A percentile compares a stretch with the other conserved stretches of the same genome.
Conservation (phyloP, 2,797 vertebrate genomes). For the Vireo griseus region DNA sequence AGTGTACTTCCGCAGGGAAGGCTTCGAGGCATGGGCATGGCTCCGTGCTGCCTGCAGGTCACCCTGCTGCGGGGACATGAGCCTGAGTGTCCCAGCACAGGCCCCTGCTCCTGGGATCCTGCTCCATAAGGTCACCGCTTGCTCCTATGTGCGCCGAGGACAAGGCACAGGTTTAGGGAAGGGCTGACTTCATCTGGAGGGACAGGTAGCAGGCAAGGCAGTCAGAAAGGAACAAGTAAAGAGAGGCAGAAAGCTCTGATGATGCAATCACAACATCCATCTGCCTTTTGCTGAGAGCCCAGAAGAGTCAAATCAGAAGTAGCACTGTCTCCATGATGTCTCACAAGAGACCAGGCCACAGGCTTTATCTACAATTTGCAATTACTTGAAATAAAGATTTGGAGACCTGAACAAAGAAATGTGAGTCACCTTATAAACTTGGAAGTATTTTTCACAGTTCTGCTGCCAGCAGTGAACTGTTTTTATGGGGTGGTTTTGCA, state of each 20-base stretch:
- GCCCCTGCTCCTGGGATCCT: fast-evolving
- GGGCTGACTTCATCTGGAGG: background rate
- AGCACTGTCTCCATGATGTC: background rate
- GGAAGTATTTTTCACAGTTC: background rate
- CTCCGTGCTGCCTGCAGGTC: background rate
- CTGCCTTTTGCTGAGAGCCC: background rate
- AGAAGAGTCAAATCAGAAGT: background rate
- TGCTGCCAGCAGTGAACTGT: background rate
- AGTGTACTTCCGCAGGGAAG: fast-evolving
- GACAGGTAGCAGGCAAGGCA: background rate
- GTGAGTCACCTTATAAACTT: background rate
- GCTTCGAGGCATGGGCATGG: background rate
- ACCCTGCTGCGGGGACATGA: fast-evolving
- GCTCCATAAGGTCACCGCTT: fast-evolving
- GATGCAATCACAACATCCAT: background rate
- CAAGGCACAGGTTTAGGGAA: fast-evolving
- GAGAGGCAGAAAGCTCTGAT: background rate
- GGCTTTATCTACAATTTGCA: background rate
- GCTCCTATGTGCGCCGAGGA: background rate
- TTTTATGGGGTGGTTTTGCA: background rate
- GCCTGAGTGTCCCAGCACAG: background rate
- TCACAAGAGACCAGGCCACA: background rate
- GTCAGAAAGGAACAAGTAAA: background rate
- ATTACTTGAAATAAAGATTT: background rate
- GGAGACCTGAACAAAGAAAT: background rate